phyloP scores from a whole-genome alignment of 1,140 invertebrate species.

The Polypedilum vanderplanki region DNA sequence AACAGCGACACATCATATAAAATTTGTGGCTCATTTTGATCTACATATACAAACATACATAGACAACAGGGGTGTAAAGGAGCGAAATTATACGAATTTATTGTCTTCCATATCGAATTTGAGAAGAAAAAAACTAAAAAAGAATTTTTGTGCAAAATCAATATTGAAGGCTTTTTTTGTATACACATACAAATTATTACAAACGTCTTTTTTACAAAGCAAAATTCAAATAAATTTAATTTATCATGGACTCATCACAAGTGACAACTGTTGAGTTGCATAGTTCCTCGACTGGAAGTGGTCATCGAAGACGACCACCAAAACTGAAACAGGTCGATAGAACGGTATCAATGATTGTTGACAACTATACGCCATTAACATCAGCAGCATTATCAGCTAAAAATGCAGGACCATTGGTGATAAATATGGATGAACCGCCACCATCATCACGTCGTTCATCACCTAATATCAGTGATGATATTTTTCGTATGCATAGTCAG shows the following conservation, averaged over 20 bases:
- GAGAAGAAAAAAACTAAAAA: background rate
- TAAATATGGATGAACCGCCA: constrained; percentile 41
- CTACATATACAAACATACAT: background rate
- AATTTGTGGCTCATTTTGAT: background rate
- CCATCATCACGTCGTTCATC: constrained; percentile 32
- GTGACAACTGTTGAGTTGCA: constrained; percentile 20
- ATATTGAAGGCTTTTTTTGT: background rate
- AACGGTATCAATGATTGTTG: constrained; percentile 43
- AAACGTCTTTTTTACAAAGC: background rate
- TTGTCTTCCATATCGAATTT: constrained; percentile 26
- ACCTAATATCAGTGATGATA: constrained; percentile 15
- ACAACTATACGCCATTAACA: constrained; percentile 40
- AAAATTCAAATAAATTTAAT: background rate
- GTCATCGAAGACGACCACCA: constrained; percentile 36
- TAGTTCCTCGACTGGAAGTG: background rate
- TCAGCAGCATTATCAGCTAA: constrained; percentile 8
- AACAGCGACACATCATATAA: background rate
- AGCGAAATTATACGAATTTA: constrained; percentile 23
- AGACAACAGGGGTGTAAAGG: background rate
- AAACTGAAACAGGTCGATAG: constrained; percentile 43
- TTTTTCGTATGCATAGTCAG: constrained; percentile 25
- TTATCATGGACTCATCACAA: background rate
- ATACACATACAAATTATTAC: background rate
- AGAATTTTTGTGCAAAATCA: background rate
- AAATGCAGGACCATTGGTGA: constrained; percentile 29